Evolutionary conservation across 2,888 invertebrate species (phyloP).

Genomic region (Lacanobia oleracea): DNA sequence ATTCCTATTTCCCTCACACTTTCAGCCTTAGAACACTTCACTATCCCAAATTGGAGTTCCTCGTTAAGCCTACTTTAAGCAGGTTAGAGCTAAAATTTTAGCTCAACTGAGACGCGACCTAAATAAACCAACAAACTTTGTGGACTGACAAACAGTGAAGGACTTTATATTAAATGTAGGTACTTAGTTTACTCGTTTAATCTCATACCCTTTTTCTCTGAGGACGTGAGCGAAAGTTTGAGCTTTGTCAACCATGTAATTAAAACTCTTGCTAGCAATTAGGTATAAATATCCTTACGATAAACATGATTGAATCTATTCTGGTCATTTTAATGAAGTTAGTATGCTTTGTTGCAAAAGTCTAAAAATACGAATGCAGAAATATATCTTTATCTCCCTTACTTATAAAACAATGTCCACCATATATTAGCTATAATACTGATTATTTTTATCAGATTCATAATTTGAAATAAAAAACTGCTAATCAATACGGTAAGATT

Average conservation of each 20-base stretch:
- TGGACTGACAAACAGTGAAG: slow-evolving; percentile 33
- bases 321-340: neutral
- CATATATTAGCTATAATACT: too few relatives aligned
- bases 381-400: neutral
- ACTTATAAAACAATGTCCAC: too few relatives aligned
- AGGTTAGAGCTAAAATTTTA: slow-evolving; percentile 54
- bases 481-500: too few relatives aligned
- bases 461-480: too few relatives aligned
- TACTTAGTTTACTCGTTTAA: slow-evolving; percentile 35
- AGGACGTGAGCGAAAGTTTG: slow-evolving; percentile 12
- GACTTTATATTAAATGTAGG: slow-evolving; percentile 30
- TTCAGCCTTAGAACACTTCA: slow-evolving; percentile 23
- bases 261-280: slow-evolving; percentile 10
- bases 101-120: slow-evolving; percentile 47
- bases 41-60: slow-evolving; percentile 43
- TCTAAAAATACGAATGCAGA: neutral
- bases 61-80: slow-evolving; percentile 53
- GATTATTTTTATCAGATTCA: too few relatives aligned
- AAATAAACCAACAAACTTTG: slow-evolving; percentile 52
- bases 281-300: neutral
- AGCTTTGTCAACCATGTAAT: slow-evolving; percentile 8
- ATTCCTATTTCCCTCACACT: slow-evolving; percentile 12
- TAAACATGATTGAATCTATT: neutral
- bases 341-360: neutral
- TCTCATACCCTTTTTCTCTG: slow-evolving; percentile 38